Base-by-base conservation (phyloP, 2,797 vertebrate species). In the Babyrousa celebensis region DNA sequence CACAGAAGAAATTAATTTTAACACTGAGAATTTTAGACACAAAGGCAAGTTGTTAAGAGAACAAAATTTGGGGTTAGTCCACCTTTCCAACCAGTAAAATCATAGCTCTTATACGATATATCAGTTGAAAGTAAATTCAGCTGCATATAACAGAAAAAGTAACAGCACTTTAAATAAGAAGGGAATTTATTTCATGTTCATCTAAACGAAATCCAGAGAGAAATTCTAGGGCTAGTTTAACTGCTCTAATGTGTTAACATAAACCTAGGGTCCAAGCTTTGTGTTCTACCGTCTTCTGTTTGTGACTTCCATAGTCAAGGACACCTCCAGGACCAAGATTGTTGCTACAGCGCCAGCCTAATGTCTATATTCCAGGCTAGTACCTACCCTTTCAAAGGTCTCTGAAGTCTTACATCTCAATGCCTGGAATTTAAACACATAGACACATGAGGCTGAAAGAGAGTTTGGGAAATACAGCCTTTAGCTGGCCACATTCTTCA, bases 111-210 rank as follows among this genome's bases (percentile, higher is more conserved):
- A 63, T 32, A 48, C 77, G 68, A 87, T 27, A 56, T 54, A 63
- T 71, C n/a, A 68, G 32, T 87, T 91, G 77, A 93, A 95, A 83
- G 83, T 82, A 86, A 27, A 65, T 65, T 83, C 29, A 78, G 16
- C 23, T 89, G 9, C 43, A 85, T 70, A n/a, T 16, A 85, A n/a
- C 3, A 23, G 17, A 52, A 93, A 89, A 90, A 32, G n/a, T 27
- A 77, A 70, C n/a, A 32, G 18, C 71, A 56, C 32, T 27, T 87
- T 83, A n/a, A 70, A 78, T 8, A 40, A 91, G 17, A 83, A 48
- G 14, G 23, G 83, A 36, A 10, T 72, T 84, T 84, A 88, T 91
- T 74, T 79, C 32, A 48, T 48, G 84, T 82, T 72, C 14, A 94
- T 29, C 63, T 78, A 77, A 95, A 88, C 48, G 27, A 88, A 78